These are phyloP conservation scores for Alca torda DNA, from an alignment of 2,797 vertebrate genomes.

Conservation along the genomic window DNA sequence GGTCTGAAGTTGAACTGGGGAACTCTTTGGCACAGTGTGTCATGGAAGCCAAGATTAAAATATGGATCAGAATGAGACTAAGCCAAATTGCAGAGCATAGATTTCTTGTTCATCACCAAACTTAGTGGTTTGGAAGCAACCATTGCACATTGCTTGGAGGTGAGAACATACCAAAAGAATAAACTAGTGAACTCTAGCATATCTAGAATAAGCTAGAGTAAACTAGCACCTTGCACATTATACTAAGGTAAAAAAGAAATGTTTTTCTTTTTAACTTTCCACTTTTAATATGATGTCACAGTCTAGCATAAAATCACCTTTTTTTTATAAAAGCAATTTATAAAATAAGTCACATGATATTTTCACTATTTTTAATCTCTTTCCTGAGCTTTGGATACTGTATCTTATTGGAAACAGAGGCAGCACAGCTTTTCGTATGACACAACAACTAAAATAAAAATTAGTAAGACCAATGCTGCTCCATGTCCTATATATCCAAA, in stretches of 20 bases:
- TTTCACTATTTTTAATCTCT: neutral
- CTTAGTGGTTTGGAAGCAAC: neutral
- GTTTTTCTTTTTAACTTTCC: neutral
- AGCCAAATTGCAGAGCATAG: neutral
- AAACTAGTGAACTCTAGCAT: neutral
- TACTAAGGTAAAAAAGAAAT: neutral
- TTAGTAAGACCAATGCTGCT: neutral
- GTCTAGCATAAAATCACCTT: neutral
- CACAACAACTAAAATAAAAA: neutral
- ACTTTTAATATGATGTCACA: neutral
- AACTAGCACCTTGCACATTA: neutral
- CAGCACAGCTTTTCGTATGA: neutral
- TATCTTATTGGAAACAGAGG: neutral
- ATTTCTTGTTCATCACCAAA: neutral
- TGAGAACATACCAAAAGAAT: neutral
- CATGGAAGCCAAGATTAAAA: neutral
- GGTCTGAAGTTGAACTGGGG: neutral
- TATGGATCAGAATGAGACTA: neutral
- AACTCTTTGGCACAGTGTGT: neutral
- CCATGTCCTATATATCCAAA: neutral
- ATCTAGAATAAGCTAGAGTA: too few relatives aligned
- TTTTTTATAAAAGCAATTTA: neutral
- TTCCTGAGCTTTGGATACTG: neutral
- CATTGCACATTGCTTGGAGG: neutral
- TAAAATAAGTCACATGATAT: neutral